These are phyloP conservation scores for Abramis brama DNA, from an alignment of 2,113 vertebrate genomes.

Conservation along the genomic window DNA sequence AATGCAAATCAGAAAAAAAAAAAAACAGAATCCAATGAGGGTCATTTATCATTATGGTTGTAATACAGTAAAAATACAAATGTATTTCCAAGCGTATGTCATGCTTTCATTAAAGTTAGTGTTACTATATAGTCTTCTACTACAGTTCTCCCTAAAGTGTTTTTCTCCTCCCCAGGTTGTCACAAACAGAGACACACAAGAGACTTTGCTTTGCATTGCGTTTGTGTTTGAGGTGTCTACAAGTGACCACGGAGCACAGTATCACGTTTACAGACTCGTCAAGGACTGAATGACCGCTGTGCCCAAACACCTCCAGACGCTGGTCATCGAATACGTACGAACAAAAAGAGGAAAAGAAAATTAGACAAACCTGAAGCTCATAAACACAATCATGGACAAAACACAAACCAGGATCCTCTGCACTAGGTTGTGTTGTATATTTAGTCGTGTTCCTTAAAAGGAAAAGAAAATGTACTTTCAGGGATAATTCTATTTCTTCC, in stretches of 20 bases:
- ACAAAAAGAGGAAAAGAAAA: conserved; percentile 53
- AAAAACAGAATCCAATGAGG: no score
- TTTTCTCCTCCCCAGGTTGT: conserved; percentile 79
- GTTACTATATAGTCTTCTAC: background rate
- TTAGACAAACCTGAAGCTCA: conserved; percentile 39
- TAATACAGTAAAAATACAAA: background rate
- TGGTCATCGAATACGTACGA: conserved; percentile 53
- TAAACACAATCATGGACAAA: conserved; percentile 45
- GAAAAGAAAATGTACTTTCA: conserved; percentile 55
- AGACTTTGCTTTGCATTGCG: conserved; percentile 93
- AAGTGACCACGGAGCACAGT: conserved; percentile 93
- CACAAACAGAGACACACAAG: conserved; percentile 95
- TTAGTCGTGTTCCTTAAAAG: conserved; percentile 54
- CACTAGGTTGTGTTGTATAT: conserved; percentile 54
- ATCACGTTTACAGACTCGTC: conserved; percentile 93
- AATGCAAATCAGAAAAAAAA: no score
- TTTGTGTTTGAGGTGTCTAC: conserved; percentile 96
- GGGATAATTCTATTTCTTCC: conserved; percentile 54
- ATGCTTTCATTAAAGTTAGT: background rate
- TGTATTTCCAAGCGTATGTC: background rate
- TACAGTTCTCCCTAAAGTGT: background rate
- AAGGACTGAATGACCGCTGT: conserved; percentile 83
- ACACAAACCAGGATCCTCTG: conserved; percentile 50
- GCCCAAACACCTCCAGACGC: conserved; percentile 70
- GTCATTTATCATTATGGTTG: background rate